These are phyloP conservation scores for Podarcis raffonei DNA, from an alignment of 2,113 vertebrate genomes.

Conservation along the genomic window DNA sequence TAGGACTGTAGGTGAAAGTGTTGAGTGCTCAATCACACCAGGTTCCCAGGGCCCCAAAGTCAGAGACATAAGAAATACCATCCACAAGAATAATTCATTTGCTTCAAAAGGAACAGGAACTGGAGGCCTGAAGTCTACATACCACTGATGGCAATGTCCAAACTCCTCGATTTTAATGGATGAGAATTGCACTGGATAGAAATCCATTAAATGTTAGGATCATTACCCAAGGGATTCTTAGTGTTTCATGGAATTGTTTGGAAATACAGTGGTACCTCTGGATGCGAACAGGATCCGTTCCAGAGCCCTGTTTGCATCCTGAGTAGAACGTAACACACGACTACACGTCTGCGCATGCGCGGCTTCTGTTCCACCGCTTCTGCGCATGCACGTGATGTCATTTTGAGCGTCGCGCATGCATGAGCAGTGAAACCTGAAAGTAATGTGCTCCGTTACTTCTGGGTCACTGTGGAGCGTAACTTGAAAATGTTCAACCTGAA, in stretches of 20 bases:
- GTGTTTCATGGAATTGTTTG: not conserved
- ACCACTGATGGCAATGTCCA: too few relatives aligned
- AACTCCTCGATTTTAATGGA: not conserved
- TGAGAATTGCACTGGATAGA: not conserved
- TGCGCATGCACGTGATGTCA: too few relatives aligned
- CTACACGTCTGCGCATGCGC: too few relatives aligned
- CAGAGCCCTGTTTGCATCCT: too few relatives aligned
- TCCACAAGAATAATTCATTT: not conserved
- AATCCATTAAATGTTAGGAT: not conserved
- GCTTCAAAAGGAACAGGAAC: not conserved
- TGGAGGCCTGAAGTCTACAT: not conserved
- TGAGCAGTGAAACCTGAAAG: too few relatives aligned
- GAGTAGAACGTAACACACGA: too few relatives aligned
- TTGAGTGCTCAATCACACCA: not conserved
- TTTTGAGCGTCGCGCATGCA: too few relatives aligned
- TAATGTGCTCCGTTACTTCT: too few relatives aligned
- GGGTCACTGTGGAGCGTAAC: too few relatives aligned
- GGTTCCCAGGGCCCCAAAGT: not conserved
- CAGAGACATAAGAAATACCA: not conserved
- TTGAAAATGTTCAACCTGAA: too few relatives aligned
- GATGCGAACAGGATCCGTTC: too few relatives aligned
- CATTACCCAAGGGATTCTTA: not conserved
- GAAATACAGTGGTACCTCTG: not conserved
- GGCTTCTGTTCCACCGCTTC: rapidly evolving
- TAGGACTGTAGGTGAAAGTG: not conserved